Percentiles rank a stretch among this genome's conserved stretches.
These are phyloP conservation scores for Xestia ashworthii DNA, from an alignment of 2,888 invertebrate genomes.

Conservation along the genomic window DNA sequence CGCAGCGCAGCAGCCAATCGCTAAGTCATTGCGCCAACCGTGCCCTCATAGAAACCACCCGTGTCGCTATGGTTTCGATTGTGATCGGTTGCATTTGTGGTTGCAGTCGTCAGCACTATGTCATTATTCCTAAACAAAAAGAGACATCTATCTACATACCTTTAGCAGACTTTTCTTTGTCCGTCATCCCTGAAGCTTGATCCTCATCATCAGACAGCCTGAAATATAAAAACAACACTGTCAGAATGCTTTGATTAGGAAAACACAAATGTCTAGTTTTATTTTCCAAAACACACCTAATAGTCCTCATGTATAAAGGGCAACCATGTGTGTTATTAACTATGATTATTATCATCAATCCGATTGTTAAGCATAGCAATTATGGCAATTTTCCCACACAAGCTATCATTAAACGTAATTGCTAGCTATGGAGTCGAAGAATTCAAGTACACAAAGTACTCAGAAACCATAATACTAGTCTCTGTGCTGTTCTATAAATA, in stretches of 20 bases:
- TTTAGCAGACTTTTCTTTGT: conserved; percentile 86
- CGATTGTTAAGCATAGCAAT: conserved; percentile 10
- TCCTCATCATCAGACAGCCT: conserved; percentile 89
- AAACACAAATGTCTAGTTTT: not conserved
- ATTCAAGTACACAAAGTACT: not conserved
- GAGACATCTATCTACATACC: conserved; percentile 68
- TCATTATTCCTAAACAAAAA: not conserved
- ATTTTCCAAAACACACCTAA: not conserved
- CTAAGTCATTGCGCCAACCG: not conserved
- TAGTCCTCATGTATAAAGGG: not conserved
- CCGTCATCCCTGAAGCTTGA: conserved; percentile 89
- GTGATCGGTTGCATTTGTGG: not conserved
- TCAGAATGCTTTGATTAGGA: not conserved
- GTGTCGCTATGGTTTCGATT: not conserved
- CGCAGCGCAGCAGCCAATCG: not conserved
- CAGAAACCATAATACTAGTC: not conserved
- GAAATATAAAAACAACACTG: conserved; percentile 49
- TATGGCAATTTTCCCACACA: conserved; percentile 1
- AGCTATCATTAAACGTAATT: not conserved
- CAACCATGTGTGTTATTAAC: not conserved
- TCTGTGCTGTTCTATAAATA: not conserved
- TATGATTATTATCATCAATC: not conserved
- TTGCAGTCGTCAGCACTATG: not conserved
- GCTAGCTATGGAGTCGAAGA: not conserved
- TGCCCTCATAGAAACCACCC: not conserved